These are phyloP conservation scores for Leucoptera coffeella DNA, from an alignment of 2,888 invertebrate species.

Conservation along the genomic window DNA sequence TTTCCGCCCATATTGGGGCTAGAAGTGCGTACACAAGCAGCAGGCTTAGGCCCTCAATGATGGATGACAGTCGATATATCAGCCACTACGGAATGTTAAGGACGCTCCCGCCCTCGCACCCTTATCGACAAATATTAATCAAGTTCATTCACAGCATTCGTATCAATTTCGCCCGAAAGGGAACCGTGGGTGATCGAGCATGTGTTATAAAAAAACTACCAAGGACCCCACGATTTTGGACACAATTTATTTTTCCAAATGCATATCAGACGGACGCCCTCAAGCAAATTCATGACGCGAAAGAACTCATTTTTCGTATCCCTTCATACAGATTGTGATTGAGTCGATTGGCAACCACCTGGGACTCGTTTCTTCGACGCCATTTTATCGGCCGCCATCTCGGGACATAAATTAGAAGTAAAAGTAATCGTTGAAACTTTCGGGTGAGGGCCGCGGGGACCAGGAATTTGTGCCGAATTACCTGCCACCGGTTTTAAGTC, in stretches of 20 bases:
- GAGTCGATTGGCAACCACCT: too few species aligned
- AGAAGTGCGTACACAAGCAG: conserved; percentile 22
- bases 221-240: too few species aligned
- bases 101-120: conserved; percentile 8
- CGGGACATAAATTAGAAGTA: conserved; percentile 41
- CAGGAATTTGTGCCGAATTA: conserved; percentile 49
- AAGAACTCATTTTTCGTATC: too few species aligned
- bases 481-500: conserved; percentile 58
- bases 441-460: conserved; percentile 14
- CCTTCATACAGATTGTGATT: too few species aligned
- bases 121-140: conserved; percentile 25
- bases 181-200: too few species aligned
- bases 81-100: conserved; percentile 10
- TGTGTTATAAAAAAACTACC: too few species aligned
- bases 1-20: too few species aligned
- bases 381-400: conserved; percentile 34
- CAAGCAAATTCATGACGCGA: too few species aligned
- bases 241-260: too few species aligned
- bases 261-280: too few species aligned
- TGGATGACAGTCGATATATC: conserved; percentile 24
- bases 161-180: conserved; percentile 1
- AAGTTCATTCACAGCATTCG: conserved; percentile 13
- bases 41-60: conserved; percentile 15
- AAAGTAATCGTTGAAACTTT: conserved; percentile 49
- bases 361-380: conserved; percentile 25